Evolutionary conservation across 2,797 vertebrate genomes (phyloP), one percentile per base, ranked within the genome.

Genomic region (Fratercula arctica): DNA sequence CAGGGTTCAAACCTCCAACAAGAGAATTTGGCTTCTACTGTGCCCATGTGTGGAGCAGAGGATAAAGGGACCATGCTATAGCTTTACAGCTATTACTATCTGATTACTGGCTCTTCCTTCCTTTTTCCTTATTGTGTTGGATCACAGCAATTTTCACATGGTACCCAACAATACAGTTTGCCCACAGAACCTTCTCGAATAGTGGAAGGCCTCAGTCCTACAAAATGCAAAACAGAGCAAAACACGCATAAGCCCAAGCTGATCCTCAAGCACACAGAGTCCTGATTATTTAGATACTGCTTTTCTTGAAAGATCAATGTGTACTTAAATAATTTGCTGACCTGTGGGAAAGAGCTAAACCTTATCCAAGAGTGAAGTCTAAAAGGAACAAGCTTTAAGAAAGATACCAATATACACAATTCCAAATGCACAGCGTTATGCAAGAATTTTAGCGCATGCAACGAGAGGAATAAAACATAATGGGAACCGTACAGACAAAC

Each of bases 1-100:
- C 25, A 53, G 16, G 25, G 18, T 63, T 67, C 48, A 82, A 56
- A n/a, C 16, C 48, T 66, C 20, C 60, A 29, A 2, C 13, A 56
- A 7, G 17, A 73, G 9, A 4, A 6, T 50, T 28, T 83, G 68
- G 11, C 6, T 80, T 76, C 31, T 37, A 11, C 31, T 21, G 21
- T n/a, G n/a, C 6, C 29, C 1, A 0, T 6, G 3, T 9, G 8
- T 15, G 13, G 19, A 77, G 19, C 28, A 73, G 11, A 70, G 17
- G 4, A 12, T 21, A 68, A 63, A 28, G 24, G 29, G 48, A 39
- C 23, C 4, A 26, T 6, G 6, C 11, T 69, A 37, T 39, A 83
- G 18, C 18, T 51, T 15, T 69, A 3, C 13, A 53, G 33, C 16
- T 59, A 1, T 61, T 29, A 7, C 23, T 37, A 2, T 35, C 17